Evolutionary conservation across 2,113 vertebrate species (phyloP).

Genomic region (Salvelinus namaycush): DNA sequence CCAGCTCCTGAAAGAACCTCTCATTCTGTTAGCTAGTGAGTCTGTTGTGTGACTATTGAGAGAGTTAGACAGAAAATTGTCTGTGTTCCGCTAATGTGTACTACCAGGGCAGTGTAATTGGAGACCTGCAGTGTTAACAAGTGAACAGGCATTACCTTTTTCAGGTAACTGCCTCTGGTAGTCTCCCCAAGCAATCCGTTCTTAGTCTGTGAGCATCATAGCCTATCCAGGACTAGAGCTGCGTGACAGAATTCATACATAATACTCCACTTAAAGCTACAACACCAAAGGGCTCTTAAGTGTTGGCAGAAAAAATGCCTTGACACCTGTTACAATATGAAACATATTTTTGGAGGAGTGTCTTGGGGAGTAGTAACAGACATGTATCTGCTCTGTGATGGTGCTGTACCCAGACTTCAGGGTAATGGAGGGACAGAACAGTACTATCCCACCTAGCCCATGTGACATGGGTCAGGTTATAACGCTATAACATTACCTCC

Average conservation of each 20-base stretch:
- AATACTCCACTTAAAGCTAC: not conserved
- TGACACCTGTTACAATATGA: conserved; percentile 6
- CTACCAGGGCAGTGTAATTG: not conserved
- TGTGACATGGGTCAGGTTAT: not conserved
- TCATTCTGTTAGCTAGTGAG: not conserved
- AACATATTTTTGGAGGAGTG: not conserved
- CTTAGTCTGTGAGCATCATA: conserved; percentile 3
- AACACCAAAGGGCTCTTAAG: conserved; percentile 8
- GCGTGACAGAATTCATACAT: not conserved
- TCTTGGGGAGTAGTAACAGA: not conserved
- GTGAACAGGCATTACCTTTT: not conserved
- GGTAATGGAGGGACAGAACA: not conserved
- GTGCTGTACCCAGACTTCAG: not conserved
- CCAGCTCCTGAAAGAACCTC: not conserved
- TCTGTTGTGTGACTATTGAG: not conserved
- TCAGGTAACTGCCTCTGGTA: not conserved
- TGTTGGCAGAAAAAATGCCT: not conserved
- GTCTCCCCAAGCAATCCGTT: not conserved
- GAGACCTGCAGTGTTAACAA: conserved; percentile 1
- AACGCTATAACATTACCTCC: not conserved
- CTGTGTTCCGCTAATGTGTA: not conserved
- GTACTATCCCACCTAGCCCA: no score
- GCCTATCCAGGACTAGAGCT: not conserved
- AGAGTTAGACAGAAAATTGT: not conserved
- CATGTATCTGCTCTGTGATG: not conserved